Conservation (phyloP, 2,113 vertebrate genomes). For the Galbula dea region DNA sequence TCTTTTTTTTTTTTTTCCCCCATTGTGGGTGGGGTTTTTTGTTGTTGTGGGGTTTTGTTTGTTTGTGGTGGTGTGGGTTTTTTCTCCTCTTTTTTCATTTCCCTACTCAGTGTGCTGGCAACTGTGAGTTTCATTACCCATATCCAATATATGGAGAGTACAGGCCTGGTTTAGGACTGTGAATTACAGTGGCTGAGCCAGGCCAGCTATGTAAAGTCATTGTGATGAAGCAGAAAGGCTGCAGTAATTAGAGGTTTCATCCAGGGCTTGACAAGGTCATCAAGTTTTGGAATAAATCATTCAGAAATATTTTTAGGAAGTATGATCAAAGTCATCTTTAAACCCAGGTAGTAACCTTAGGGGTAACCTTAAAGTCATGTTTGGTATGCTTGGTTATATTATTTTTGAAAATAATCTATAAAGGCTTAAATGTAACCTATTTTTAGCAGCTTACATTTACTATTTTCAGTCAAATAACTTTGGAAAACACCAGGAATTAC, state of each 20-base stretch:
- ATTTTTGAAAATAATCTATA: neutral
- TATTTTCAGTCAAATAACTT: neutral
- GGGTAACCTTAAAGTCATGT: neutral
- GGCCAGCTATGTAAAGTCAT: neutral
- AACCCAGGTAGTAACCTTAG: neutral
- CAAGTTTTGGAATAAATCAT: conserved; percentile 25
- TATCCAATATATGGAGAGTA: neutral
- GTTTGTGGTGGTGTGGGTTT: neutral
- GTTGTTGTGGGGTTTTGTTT: neutral
- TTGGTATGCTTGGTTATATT: neutral
- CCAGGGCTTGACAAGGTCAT: conserved; percentile 7
- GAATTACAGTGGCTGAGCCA: neutral
- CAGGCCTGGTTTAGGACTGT: neutral
- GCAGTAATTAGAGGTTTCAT: conserved; percentile 35
- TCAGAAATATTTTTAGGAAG: conserved; percentile 14
- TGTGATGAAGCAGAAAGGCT: conserved; percentile 18
- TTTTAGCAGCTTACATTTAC: neutral
- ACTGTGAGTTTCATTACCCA: neutral
- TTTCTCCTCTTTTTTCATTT: neutral
- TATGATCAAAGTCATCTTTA: neutral
- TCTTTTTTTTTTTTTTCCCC: neutral
- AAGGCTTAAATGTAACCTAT: neutral
- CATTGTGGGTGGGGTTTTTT: neutral
- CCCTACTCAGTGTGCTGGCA: neutral
- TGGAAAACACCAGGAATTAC: neutral